These are phyloP conservation scores for Listrodromus nycthemerus DNA, from an alignment of 2,888 invertebrate genomes.

Conservation along the genomic window DNA sequence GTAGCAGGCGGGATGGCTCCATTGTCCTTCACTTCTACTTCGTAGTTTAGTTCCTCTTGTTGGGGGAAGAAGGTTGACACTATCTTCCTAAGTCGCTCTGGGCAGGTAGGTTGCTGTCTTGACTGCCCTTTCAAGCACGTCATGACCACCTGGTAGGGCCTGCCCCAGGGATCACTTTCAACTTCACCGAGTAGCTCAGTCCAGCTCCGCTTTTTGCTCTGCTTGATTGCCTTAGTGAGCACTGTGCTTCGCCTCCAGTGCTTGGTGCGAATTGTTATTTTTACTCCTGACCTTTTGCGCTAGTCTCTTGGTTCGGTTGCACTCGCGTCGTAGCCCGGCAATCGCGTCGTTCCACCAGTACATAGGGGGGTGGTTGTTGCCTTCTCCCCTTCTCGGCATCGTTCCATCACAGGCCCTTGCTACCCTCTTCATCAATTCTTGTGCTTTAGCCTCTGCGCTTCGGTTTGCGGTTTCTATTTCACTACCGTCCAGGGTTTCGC, in stretches of 20 bases:
- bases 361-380: conserved; percentile 36
- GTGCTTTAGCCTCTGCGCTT: conserved; percentile 22
- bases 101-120: conserved; percentile 37
- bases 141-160: conserved; percentile 70
- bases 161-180: conserved; percentile 70
- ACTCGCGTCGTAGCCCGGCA: conserved; percentile 28
- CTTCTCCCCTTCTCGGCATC: conserved; percentile 51
- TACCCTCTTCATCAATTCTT: conserved; percentile 48
- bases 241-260: conserved; percentile 15
- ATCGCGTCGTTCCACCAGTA: conserved; percentile 63
- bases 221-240: conserved; percentile 49
- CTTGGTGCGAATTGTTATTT: neutral
- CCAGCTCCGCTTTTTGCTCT: conserved; percentile 63
- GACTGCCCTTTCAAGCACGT: conserved; percentile 42
- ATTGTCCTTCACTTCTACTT: neutral
- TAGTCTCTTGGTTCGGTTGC: conserved; percentile 26
- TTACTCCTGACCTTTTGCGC: conserved; percentile 20
- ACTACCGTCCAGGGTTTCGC: neutral
- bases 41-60: conserved; percentile 24
- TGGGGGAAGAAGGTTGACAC: conserved; percentile 43
- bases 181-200: conserved; percentile 66
- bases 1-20: neutral
- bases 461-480: neutral
- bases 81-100: conserved; percentile 26
- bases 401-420: conserved; percentile 61